Evolutionary conservation across 2,888 invertebrate genomes (phyloP).

Genomic region (Exocentrus adspersus): DNA sequence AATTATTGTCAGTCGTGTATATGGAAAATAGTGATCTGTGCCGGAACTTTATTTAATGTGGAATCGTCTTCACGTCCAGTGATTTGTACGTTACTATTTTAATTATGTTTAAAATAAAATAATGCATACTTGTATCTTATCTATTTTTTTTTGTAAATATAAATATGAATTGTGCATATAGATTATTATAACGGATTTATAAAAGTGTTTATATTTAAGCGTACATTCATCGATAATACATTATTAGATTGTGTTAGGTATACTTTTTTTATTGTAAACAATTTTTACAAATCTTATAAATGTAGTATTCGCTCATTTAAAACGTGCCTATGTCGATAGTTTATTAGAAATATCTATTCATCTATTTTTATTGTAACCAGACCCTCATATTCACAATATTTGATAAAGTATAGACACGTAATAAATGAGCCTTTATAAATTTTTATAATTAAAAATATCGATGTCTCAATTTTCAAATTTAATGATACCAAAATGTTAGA

Average conservation of each 20-base stretch:
- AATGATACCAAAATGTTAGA: conserved; percentile 51
- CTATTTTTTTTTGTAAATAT: conserved; percentile 63
- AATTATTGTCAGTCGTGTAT: conserved; percentile 52
- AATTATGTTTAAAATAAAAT: conserved; percentile 52
- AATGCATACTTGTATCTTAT: conserved; percentile 59
- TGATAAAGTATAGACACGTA: conserved; percentile 46
- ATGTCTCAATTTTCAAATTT: conserved; percentile 56
- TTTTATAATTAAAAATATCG: conserved; percentile 56
- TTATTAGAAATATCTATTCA: conserved; percentile 35
- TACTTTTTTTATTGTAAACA: conserved; percentile 52
- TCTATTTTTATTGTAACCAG: conserved; percentile 47
- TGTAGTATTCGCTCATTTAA: conserved; percentile 51
- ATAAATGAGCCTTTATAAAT: conserved; percentile 47
- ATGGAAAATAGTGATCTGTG: conserved; percentile 56
- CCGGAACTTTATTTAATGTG: conserved; percentile 60
- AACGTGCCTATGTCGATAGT: conserved; percentile 46
- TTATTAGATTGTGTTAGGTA: conserved; percentile 59
- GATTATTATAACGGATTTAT: conserved; percentile 63
- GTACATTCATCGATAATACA: conserved; percentile 56
- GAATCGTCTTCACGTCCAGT: conserved; percentile 62
- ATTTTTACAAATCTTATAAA: conserved; percentile 55
- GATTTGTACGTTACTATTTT: conserved; percentile 61
- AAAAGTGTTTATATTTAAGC: conserved; percentile 62
- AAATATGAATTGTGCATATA: conserved; percentile 64
- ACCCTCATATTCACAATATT: conserved; percentile 41